A percentile compares a stretch with the other conserved stretches of the same genome.
phyloP scores from a whole-genome alignment of 2,888 invertebrate species.

The Dolomedes plantarius region DNA sequence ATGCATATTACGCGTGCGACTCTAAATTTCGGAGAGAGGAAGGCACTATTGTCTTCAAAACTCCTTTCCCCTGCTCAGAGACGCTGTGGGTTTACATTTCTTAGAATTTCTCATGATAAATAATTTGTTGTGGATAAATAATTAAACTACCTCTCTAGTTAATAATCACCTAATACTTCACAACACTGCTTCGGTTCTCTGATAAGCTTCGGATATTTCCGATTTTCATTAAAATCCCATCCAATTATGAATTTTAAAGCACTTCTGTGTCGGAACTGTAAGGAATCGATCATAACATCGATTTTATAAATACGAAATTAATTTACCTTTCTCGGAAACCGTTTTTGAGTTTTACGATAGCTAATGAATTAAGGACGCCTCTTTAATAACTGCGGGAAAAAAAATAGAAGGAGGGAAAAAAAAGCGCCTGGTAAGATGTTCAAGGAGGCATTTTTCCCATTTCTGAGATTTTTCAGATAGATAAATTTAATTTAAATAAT shows the following conservation, averaged over 20 bases:
- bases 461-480: slow-evolving; percentile 12
- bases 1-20: too few relatives aligned
- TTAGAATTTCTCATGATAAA: too few relatives aligned
- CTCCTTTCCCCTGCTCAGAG: too few relatives aligned
- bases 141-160: too few relatives aligned
- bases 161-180: too few relatives aligned
- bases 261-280: not conserved
- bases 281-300: not conserved
- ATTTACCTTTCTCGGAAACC: not conserved
- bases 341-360: slow-evolving; percentile 6
- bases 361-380: slow-evolving; percentile 11
- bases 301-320: slow-evolving; percentile 18
- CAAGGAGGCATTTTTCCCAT: slow-evolving; percentile 9
- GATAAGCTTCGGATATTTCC: not conserved
- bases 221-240: slow-evolving; percentile 7
- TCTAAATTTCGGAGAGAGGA: too few relatives aligned
- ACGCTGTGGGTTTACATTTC: too few relatives aligned
- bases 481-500: slow-evolving; percentile 18
- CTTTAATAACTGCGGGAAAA: not conserved
- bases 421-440: not conserved
- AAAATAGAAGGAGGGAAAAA: not conserved
- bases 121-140: too few relatives aligned
- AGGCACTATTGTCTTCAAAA: too few relatives aligned
- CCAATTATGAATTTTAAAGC: not conserved
- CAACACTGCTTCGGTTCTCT: not conserved